Percentiles rank a stretch among this genome's conserved stretches.
Evolutionary conservation across 2,888 invertebrate genomes (phyloP).

Genomic region (Cylindroiulus punctatus): DNA sequence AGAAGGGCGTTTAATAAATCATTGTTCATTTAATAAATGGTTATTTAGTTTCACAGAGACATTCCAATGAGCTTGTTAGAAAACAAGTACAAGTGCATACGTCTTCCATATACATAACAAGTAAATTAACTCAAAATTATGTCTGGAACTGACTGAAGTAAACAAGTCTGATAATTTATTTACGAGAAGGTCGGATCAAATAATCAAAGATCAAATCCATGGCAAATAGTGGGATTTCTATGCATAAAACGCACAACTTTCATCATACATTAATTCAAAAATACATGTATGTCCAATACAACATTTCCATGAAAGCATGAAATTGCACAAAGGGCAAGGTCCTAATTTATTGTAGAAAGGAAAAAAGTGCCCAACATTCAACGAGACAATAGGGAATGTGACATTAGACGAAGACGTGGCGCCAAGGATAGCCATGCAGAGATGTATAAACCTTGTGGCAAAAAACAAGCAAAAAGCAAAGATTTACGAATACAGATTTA

Average conservation of each 20-base stretch:
- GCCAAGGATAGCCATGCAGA: not conserved
- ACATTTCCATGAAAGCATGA: not conserved
- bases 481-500: slow-evolving; percentile 9
- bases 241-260: no score
- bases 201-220: no score
- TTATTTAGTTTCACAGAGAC: not conserved
- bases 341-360: not conserved
- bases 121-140: not conserved
- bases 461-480: not conserved
- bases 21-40: slow-evolving; percentile 3
- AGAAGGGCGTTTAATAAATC: slow-evolving; percentile 13
- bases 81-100: not conserved
- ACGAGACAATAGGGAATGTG: not conserved
- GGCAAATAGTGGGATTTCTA: no score
- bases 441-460: not conserved
- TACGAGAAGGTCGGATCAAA: not conserved
- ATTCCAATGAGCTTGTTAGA: not conserved
- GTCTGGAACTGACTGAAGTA: no score
- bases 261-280: no score
- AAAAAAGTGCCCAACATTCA: not conserved
- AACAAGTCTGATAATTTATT: not conserved
- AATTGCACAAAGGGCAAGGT: not conserved
- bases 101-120: no score
- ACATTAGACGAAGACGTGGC: not conserved
- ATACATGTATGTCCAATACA: no score